Base-by-base conservation (phyloP, 2,113 vertebrate species). In the Nicator chloris region DNA sequence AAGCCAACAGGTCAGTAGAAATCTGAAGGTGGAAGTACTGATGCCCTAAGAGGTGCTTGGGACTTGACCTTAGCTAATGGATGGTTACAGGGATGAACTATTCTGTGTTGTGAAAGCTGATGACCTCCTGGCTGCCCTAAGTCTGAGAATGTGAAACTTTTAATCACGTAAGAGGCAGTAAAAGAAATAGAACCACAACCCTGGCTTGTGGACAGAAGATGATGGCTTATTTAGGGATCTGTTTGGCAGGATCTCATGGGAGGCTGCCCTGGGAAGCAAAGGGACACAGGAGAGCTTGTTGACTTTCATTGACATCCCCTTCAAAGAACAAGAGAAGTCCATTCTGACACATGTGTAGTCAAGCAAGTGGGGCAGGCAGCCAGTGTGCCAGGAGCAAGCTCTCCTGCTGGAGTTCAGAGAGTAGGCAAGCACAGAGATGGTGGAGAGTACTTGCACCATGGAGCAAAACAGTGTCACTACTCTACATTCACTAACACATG, bases 381-480 rank as follows among this genome's bases (percentile, higher is more conserved):
- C 50, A 60, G 44, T 0, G 0, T 13, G 31, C 27, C 27, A 27
- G 0, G 15, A 66, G 86, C 1, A 15, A 45, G n/a, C 16, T 70
- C 11, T 79, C 30, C 47, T 61, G 45, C 13, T 14, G 3, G 11
- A 66, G 42, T 37, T 66, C 50, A 73, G 35, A 37, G 35, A 50
- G 26, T 20, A 57, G 63, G 19, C 37, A 71, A 82, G 56, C n/a
- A 60, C 37, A 57, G 5, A 49, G 10, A 12, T 26, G 23, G 27
- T 31, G 11, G 22, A 84, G 9, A 45, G 30, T 16, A 54, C 17
- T 72, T 72, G 64, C 9, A 81, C 31, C 11, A 18, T 37, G 35
- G 21, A 86, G 30, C 18, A 85, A 47, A 16, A 37, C 2, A 35
- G 30, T 73, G 51, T 31, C 42, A 33, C 33, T 30, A 49, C 6